Evolutionary conservation across 2,888 invertebrate genomes (phyloP).

Genomic region (Campoplex nolae): DNA sequence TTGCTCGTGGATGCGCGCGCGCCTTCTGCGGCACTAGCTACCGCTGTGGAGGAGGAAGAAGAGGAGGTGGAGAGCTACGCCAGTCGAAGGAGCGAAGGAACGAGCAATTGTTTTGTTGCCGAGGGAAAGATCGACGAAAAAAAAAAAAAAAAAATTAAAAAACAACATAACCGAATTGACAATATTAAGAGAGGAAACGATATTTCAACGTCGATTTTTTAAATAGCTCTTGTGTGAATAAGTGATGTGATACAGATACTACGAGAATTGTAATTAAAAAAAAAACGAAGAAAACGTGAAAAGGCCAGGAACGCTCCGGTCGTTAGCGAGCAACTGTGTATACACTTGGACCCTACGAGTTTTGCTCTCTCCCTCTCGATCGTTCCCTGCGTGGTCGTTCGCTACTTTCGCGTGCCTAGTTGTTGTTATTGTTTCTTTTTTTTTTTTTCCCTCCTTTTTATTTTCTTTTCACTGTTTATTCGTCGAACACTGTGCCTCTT

Average conservation of each 20-base stretch:
- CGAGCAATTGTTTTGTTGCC: conserved; percentile 29
- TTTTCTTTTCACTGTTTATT: conserved; percentile 8
- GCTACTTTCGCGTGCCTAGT: conserved; percentile 47
- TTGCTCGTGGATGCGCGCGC: conserved; percentile 53
- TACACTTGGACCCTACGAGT: conserved; percentile 8
- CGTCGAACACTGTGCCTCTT: not conserved
- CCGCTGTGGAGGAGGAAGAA: conserved; percentile 44
- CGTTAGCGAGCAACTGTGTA: conserved; percentile 15
- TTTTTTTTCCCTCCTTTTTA: not conserved
- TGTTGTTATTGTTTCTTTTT: not conserved
- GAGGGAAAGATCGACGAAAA: conserved; percentile 14
- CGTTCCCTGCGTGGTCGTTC: conserved; percentile 37
- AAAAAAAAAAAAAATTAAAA: not conserved
- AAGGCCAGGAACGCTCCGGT: conserved; percentile 17
- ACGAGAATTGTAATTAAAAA: not conserved
- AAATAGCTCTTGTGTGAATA: not conserved
- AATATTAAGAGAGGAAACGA: conserved; percentile 2
- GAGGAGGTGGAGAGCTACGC: conserved; percentile 19
- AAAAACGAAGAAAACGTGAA: not conserved
- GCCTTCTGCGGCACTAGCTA: conserved; percentile 36
- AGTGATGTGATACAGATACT: not conserved
- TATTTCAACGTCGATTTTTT: not conserved
- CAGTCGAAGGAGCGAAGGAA: conserved; percentile 49
- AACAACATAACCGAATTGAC: not conserved
- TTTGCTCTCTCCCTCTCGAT: conserved; percentile 11